Evolutionary conservation across 2,888 invertebrate species (phyloP).

Genomic region (Tenthredo livida): DNA sequence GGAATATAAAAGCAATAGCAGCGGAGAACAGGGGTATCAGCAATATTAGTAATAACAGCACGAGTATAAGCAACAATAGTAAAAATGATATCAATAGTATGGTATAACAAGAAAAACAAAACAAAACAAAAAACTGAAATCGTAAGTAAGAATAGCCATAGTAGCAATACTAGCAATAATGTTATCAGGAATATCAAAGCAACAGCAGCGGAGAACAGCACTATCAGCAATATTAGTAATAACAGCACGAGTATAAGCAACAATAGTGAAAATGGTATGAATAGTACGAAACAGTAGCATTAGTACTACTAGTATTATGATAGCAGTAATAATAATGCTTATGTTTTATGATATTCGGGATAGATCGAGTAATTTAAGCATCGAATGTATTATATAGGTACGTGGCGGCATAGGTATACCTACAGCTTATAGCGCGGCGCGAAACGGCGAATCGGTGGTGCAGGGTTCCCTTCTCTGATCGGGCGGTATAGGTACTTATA

Average conservation of each 20-base stretch:
- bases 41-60: background rate
- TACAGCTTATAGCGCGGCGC: background rate
- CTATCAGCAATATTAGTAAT: background rate
- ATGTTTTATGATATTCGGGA: background rate
- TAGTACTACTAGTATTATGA: too few species aligned
- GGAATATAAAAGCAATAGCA: background rate
- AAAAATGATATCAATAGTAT: background rate
- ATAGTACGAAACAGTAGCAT: too few species aligned
- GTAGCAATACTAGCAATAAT: background rate
- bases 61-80: background rate
- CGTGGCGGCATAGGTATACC: background rate
- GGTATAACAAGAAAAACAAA: background rate
- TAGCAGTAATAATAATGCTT: background rate
- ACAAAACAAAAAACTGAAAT: background rate
- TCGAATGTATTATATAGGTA: background rate
- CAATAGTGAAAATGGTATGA: background rate
- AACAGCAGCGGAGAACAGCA: background rate
- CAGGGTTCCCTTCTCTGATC: constrained; percentile 27
- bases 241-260: background rate
- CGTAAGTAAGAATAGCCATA: background rate
- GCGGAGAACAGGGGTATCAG: background rate
- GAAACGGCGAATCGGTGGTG: background rate
- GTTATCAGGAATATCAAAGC: too few species aligned
- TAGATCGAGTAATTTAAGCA: background rate
- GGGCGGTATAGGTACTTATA: background rate